A percentile compares a stretch with the other conserved stretches of the same genome.
Evolutionary conservation across 35 echinoderm and acorn worm species (phyloP).

Genomic region (Ophioderma brevispina): DNA sequence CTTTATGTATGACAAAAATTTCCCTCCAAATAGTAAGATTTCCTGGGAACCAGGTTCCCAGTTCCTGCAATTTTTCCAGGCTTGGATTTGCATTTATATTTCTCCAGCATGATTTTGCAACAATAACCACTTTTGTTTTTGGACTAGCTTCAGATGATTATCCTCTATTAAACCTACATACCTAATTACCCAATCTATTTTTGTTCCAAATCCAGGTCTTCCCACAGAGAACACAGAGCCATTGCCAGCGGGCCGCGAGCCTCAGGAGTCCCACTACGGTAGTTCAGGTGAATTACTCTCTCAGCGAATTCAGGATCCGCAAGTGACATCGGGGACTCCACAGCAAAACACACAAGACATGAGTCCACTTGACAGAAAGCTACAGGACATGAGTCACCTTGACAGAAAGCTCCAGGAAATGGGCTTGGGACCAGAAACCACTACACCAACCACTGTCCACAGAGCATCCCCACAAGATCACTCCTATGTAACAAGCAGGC

Average conservation of each 20-base stretch:
- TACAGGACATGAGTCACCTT: not conserved
- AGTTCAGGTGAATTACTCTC: not conserved
- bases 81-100: too few relatives aligned
- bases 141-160: too few relatives aligned
- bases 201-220: conserved; percentile 19
- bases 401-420: not conserved
- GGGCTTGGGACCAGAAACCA: too few relatives aligned
- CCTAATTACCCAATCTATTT: too few relatives aligned
- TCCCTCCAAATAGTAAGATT: too few relatives aligned
- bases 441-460: not conserved
- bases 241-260: not conserved
- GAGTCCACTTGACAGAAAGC: not conserved
- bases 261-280: conserved; percentile 8
- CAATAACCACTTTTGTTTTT: too few relatives aligned
- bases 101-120: too few relatives aligned
- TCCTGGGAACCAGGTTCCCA: too few relatives aligned
- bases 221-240: conserved; percentile 47
- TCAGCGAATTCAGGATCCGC: not conserved
- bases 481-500: not conserved
- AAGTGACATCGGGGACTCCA: not conserved
- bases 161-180: too few relatives aligned
- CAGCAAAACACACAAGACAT: not conserved
- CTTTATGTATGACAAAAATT: too few relatives aligned
- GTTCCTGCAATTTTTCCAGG: too few relatives aligned
- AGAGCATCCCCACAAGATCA: not conserved